Evolutionary conservation across 2,888 invertebrate genomes (phyloP).

Genomic region (Heterodera filipjevi): DNA sequence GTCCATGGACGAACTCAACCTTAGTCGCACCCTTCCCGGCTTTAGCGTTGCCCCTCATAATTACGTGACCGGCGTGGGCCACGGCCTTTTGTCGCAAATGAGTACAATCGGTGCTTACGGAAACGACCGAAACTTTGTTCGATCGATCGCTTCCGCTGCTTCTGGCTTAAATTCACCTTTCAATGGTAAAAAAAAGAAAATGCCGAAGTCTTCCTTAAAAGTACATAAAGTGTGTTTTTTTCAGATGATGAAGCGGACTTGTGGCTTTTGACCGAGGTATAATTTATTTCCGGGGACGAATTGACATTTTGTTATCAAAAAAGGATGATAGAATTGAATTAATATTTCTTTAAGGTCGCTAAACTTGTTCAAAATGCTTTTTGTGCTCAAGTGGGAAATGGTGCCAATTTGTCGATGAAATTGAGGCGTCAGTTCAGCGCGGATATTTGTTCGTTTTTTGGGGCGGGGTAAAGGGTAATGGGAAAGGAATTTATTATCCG

Average conservation of each 20-base stretch:
- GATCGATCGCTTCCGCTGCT: slow-evolving; percentile 37
- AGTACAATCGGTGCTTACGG: slow-evolving; percentile 42
- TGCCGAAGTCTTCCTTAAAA: slow-evolving; percentile 16
- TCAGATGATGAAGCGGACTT: slow-evolving; percentile 48
- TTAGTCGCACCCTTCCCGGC: slow-evolving; percentile 43
- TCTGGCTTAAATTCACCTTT: slow-evolving; percentile 9
- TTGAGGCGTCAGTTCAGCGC: slow-evolving; percentile 46
- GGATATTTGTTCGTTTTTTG: slow-evolving; percentile 41
- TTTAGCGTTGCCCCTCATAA: slow-evolving; percentile 49
- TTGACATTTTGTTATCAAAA: too few relatives aligned
- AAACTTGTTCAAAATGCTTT: slow-evolving; percentile 29
- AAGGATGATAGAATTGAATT: too few relatives aligned
- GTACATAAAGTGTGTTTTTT: slow-evolving; percentile 22
- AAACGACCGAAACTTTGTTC: slow-evolving; percentile 43
- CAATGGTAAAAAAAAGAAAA: not conserved
- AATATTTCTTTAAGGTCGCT: slow-evolving; percentile 3
- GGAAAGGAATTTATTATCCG: too few relatives aligned
- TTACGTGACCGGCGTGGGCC: slow-evolving; percentile 50
- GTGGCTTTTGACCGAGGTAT: slow-evolving; percentile 47
- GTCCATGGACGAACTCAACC: slow-evolving; percentile 26
- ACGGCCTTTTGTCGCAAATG: slow-evolving; percentile 45
- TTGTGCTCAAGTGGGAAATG: slow-evolving; percentile 42
- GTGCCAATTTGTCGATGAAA: slow-evolving; percentile 34
- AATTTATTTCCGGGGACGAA: not conserved
- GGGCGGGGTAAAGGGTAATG: too few relatives aligned